Evolutionary conservation across 2,888 invertebrate species (phyloP), one percentile per base, ranked within the genome.

Genomic region (Chesias legatella): DNA sequence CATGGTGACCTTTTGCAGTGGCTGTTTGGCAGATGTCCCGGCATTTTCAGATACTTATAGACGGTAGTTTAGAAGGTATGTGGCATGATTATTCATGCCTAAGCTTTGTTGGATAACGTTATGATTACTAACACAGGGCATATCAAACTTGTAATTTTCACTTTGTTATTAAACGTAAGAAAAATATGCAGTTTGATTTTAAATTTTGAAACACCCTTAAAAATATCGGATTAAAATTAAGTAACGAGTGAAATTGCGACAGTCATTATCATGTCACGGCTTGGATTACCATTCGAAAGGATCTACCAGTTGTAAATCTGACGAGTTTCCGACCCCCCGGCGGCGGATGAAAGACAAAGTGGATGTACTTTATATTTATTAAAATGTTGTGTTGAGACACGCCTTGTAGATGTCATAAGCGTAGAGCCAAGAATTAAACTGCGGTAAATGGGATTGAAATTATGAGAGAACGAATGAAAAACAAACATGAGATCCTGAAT

Each of bases 181-280:
- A n/a, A n/a, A n/a, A n/a, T n/a, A n/a, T n/a, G n/a, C n/a, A 17
- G 13, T 17, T 17, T 17, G 5, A 5, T 5, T 3, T 17, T 2
- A 17, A 17, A 17, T 5, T 3, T 17, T 17, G 2, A 2, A 17
- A 17, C 13, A 17, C 2, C 13, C 13, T 17, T 2, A 17, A 17
- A 17, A 3, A 33, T 32, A 34, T 28, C 3, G 11, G 27, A 32
- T 31, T 26, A 31, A 22, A 31, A 29, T 28, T 29, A 30, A n/a
- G n/a, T 24, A 29, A 11, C 27, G 8, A 33, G 38, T 39, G 30
- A 24, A 27, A 31, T 10, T 17, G 17, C 30, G 36, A 27, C 43
- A 3, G 5, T 63, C 60, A 67, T 74, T 73, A 70, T 74, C 73
- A 73, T 69, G 71, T 73, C 69, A 73, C 71, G 69, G 58, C 48